Evolutionary conservation across 1,140 invertebrate species (phyloP).

Genomic region (Drosophila azteca): DNA sequence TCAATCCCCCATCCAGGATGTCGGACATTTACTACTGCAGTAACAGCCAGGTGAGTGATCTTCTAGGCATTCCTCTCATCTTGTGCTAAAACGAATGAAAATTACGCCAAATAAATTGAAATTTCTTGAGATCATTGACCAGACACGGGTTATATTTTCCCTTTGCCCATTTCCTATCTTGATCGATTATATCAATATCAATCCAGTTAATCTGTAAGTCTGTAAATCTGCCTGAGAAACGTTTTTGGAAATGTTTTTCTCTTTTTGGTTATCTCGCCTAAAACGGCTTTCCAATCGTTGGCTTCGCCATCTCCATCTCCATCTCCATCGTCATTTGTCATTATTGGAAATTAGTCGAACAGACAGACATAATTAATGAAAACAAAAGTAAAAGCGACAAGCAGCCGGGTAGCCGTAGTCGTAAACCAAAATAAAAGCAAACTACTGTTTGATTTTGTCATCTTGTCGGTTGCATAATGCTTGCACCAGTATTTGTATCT

Average conservation of each 20-base stretch:
- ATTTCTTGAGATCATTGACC: too few relatives aligned
- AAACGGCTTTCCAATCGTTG: slow-evolving; percentile 51
- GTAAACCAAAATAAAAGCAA: background rate
- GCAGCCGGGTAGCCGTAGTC: background rate
- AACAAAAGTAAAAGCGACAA: slow-evolving; percentile 68
- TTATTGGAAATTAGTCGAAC: slow-evolving; percentile 50
- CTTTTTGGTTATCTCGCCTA: slow-evolving; percentile 17
- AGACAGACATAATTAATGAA: slow-evolving; percentile 62
- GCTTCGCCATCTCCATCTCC: too few relatives aligned
- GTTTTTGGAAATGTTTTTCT: slow-evolving; percentile 11
- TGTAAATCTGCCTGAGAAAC: background rate
- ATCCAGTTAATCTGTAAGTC: too few relatives aligned
- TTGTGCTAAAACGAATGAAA: too few relatives aligned
- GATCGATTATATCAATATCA: too few relatives aligned
- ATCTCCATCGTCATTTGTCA: slow-evolving; percentile 50
- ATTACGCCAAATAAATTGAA: too few relatives aligned
- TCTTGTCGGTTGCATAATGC: slow-evolving; percentile 36
- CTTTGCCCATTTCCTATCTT: too few relatives aligned
- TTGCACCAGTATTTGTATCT: background rate
- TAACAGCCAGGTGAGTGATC: slow-evolving; percentile 65
- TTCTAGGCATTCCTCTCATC: slow-evolving; percentile 6
- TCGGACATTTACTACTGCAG: slow-evolving; percentile 79
- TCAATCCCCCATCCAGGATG: slow-evolving; percentile 57
- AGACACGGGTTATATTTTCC: too few relatives aligned
- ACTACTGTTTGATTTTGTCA: slow-evolving; percentile 15